Evolutionary conservation across 2,888 invertebrate species (phyloP), one percentile per base, ranked within the genome.

Genomic region (Platycheirus albimanus): DNA sequence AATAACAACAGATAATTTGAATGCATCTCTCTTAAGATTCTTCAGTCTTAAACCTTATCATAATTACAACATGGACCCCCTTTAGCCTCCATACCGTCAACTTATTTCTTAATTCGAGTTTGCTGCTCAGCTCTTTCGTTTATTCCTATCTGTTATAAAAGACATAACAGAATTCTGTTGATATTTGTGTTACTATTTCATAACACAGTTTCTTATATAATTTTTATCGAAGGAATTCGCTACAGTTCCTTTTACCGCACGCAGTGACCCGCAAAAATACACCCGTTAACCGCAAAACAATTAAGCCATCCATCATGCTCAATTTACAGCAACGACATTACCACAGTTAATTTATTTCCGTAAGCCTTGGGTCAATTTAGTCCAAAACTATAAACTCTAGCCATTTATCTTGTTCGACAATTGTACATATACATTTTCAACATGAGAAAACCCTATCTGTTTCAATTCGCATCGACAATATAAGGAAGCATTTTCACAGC

Each of bases 401-500:
- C 43, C 66, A 81, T 76, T 81, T 70, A 71, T 81, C 69, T 76
- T 64, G 33, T 66, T 58, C 10, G 15, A 24, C 51, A 33, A 54
- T 67, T 54, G 54, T 17, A n/a, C 11, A 3, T 30, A 7, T 28
- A 0, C 20, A 17, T 43, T 43, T 61, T 13, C 30, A n/a, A n/a
- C n/a, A 61, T 61, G 43, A 10, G 61, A 61, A 45, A 61, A 30
- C 61, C 45, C 45, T 45, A 19, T 28, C 41, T 11, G 24, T 41
- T 58, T 58, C 41, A 28, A 58, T 67, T 45, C 49, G 33, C 33
- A 58, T 45, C 36, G 15, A 58, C 49, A 47, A 71, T 64, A n/a
- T 30, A 76, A 66, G 80, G 80, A 76, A 81, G 64, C 66, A 81
- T 61, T 71, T 71, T 52, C 45, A 17, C 36, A 52, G 70, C 72